Conservation (phyloP, 2,797 vertebrate species). For the Hydrocynus forskahlii region DNA sequence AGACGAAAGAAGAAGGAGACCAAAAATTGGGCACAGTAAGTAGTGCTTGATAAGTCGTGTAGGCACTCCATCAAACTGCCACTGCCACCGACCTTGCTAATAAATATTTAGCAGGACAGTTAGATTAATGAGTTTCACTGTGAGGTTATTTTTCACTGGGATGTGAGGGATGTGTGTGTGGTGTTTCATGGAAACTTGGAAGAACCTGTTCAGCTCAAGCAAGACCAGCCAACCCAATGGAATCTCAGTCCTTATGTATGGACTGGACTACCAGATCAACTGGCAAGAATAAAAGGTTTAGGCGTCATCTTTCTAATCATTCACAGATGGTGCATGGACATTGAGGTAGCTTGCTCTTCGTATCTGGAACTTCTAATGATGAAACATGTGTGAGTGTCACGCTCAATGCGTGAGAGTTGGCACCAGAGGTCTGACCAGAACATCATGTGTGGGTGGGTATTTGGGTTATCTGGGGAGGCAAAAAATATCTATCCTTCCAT, state of each 20-base stretch:
- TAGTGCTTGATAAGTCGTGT: not conserved
- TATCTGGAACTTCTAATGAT: conserved; percentile 16
- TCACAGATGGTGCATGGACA: conserved; percentile 19
- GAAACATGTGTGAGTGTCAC: too few relatives aligned
- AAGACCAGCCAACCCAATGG: not conserved
- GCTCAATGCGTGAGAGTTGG: too few relatives aligned
- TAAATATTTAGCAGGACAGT: not conserved
- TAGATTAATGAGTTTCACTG: conserved; percentile 18
- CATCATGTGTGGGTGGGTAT: too few relatives aligned
- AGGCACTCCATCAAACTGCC: not conserved
- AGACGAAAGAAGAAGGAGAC: not conserved
- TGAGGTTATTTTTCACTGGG: conserved; percentile 9
- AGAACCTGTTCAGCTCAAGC: conserved; percentile 10
- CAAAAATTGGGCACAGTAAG: not conserved
- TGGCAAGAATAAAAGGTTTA: conserved; percentile 12
- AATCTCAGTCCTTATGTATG: conserved; percentile 12
- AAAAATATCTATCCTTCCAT: too few relatives aligned
- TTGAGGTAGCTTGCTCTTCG: not conserved
- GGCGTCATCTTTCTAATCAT: conserved; percentile 24
- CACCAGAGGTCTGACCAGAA: too few relatives aligned
- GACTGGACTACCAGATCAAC: conserved; percentile 24
- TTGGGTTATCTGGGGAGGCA: too few relatives aligned
- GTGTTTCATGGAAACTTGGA: conserved; percentile 29
- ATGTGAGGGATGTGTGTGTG: conserved; percentile 2
- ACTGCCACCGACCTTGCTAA: not conserved